Evolutionary conservation across 35 echinoderm and acorn worm genomes (phyloP), one percentile per base, ranked within the genome.

Genomic region (Heliocidaris tuberculata): DNA sequence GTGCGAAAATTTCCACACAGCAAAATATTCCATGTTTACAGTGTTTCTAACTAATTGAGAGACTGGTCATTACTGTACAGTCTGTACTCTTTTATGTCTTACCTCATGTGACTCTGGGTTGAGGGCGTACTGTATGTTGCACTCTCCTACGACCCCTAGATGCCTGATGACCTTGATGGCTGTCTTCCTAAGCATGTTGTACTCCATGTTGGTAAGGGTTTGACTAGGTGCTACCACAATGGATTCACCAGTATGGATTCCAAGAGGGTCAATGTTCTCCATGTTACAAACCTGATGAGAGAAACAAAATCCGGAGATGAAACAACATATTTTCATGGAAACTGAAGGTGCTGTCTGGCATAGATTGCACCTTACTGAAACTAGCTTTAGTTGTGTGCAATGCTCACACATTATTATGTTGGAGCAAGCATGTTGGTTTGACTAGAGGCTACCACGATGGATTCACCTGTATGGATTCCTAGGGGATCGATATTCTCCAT

Each of bases 181-280:
- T 2, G 97, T 96, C 5, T 93, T 97, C n/a, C 98, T 94, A 2
- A 99, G 97, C 94, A 97, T 94, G 97, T 99, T 99, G 70, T 99
- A 99, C 90, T 99, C 98, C 5, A 95, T 97, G 98, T 99, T 99
- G 11, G 97, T 97, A 31, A 99, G 95, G 4, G 97, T 99, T 94
- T 99, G 98, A 92, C 98, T 99, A 0, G 98, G 98, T 21, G 98
- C 98, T 2, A 99, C 97, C 9, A 99, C 98, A 32, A 99, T 99
- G 32, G 98, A 99, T 87, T 99, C 98, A 60, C 98, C 98, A 13
- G 98, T 99, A 94, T 99, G 98, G 50, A 99, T 99, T 21, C 98
- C 98, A 30, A 99, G 85, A 13, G 98, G 98, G 92, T 99, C 98
- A 2, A 99, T 95, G 90, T 99, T 99, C 96, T 99, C 98, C 98